Conservation (phyloP, 1,140 invertebrate genomes). For the Stenopsyche tienmushanensis region DNA sequence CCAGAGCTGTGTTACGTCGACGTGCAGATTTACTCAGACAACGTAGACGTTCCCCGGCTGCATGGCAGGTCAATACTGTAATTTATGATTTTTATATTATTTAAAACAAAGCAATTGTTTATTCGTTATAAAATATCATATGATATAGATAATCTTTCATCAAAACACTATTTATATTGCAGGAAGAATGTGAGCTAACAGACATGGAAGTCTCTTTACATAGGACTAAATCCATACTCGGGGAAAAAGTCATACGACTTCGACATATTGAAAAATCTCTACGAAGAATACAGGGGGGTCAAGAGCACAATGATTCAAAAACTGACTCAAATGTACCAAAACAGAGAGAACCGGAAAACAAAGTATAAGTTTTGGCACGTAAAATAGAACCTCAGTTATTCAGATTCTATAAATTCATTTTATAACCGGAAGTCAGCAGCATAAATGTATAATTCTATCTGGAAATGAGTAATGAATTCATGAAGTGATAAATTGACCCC, state of each 20-base stretch:
- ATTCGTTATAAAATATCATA: too few species aligned
- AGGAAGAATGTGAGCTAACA: constrained; percentile 76
- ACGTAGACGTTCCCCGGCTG: constrained; percentile 52
- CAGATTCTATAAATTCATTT: too few species aligned
- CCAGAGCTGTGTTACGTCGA: constrained; percentile 66
- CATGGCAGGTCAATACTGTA: constrained; percentile 57
- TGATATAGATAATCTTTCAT: too few species aligned
- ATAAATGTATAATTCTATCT: too few species aligned
- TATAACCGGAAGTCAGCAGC: too few species aligned
- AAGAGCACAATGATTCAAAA: constrained; percentile 52
- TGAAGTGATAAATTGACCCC: too few species aligned
- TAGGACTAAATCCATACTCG: constrained; percentile 71
- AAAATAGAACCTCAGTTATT: too few species aligned
- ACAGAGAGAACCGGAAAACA: constrained; percentile 45
- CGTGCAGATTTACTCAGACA: constrained; percentile 63
- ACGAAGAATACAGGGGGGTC: constrained; percentile 57
- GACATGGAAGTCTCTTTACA: constrained; percentile 79
- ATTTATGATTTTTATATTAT: constrained; percentile 1
- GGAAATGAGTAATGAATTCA: too few species aligned
- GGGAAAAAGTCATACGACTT: constrained; percentile 76
- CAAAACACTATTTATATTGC: too few species aligned
- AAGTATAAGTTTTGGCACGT: too few species aligned
- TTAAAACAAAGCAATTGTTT: too few species aligned
- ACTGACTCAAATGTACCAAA: constrained; percentile 45
- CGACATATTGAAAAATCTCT: constrained; percentile 74